A percentile compares a stretch with the other conserved stretches of the same genome.
phyloP scores from a whole-genome alignment of 64 coral and sea anemone genomes.

The Trachythela sp. region DNA sequence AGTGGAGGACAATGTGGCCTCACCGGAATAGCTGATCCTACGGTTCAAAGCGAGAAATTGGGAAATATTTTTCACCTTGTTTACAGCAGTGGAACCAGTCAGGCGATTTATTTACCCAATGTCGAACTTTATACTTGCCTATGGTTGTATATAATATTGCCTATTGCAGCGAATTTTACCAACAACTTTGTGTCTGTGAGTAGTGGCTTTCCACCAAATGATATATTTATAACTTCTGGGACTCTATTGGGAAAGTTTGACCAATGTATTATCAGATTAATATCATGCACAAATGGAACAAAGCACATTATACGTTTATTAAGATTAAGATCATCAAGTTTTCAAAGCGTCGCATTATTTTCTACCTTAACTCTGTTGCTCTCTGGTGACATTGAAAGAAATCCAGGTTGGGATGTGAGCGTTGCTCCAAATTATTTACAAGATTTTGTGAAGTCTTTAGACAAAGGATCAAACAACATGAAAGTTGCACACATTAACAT shows the following conservation, averaged over 20 bases:
- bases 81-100: neutral
- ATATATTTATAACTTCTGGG: neutral
- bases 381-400: neutral
- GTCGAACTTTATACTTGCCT: neutral
- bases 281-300: neutral
- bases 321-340: constrained; percentile 1
- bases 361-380: neutral
- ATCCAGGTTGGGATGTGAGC: neutral
- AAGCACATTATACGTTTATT: neutral
- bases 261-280: neutral
- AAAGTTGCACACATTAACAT: neutral
- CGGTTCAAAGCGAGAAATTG: neutral
- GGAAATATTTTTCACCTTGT: neutral
- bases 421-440: neutral
- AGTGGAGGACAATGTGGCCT: neutral
- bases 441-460: neutral
- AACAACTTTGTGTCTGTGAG: neutral
- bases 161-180: neutral
- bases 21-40: neutral
- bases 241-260: neutral
- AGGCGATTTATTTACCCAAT: neutral
- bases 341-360: neutral
- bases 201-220: neutral
- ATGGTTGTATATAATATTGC: neutral
- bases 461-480: neutral